These are phyloP conservation scores for Chaetophractus vellerosus DNA, from an alignment of 2,797 vertebrate genomes.

Conservation along the genomic window DNA sequence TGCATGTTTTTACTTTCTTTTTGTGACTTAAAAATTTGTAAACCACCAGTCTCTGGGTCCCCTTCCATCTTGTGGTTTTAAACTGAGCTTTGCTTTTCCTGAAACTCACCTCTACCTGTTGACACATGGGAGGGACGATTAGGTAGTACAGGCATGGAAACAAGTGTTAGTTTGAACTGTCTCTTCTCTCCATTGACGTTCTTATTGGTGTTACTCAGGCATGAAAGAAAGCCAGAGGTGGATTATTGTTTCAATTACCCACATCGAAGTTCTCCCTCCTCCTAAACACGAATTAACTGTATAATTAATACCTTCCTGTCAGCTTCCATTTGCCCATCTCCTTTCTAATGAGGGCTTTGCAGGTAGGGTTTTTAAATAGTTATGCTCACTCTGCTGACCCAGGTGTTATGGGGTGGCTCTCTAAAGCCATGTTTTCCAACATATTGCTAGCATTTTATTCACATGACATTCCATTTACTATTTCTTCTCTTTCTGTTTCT, in stretches of 20 bases:
- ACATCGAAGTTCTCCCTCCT: background rate
- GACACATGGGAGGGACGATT: background rate
- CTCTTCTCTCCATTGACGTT: background rate
- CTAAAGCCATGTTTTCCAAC: background rate
- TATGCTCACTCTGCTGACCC: background rate
- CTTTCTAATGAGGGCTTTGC: background rate
- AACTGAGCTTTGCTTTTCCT: background rate
- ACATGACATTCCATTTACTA: background rate
- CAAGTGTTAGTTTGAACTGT: background rate
- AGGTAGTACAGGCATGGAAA: background rate
- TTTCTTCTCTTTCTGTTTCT: slow-evolving; percentile 31
- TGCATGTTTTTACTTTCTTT: background rate
- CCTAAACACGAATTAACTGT: background rate
- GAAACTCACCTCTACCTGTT: background rate
- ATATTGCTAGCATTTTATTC: background rate
- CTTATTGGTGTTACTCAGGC: background rate
- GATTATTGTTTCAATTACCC: background rate
- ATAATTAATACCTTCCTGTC: background rate
- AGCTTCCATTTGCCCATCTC: background rate
- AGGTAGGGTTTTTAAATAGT: background rate
- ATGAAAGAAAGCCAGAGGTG: background rate
- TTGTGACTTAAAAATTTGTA: background rate
- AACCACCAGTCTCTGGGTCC: background rate
- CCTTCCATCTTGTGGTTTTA: background rate
- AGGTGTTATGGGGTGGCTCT: background rate